Evolutionary conservation across 2,888 invertebrate genomes (phyloP), one percentile per base, ranked within the genome.

Genomic region (Caenorhabditis macrosperma): DNA sequence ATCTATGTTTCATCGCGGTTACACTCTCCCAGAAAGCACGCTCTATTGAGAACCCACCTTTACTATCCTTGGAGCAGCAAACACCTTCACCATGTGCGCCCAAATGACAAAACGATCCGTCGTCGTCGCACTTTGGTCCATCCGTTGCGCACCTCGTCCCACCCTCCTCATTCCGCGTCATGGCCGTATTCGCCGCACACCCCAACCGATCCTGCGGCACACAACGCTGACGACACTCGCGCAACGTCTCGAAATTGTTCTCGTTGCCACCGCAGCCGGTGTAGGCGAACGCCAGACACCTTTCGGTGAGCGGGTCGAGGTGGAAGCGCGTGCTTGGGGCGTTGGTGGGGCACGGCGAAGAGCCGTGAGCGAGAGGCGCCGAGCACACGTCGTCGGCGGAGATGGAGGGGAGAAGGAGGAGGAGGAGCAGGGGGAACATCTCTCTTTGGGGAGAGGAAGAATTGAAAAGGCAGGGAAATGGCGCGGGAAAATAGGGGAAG

Each of bases 241-340:
- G 9, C 28, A 33, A 4, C 9, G 46, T 41, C 10, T 17, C 24
- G 30, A 63, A 63, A 28, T 63, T 71, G 46, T 71, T 71, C 17
- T 28, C 63, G 30, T 71, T 71, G 24, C 71, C 71, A 26, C 63
- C 61, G 17, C 71, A 71, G 30, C 71, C 71, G 9, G 33, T 22
- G 26, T 46, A 71, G 5, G 12, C 6, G 63, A 71, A 71, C 6
- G 71, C 61, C 22, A 63, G 55, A 12, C 71, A 71, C 1, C 71
- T 41, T 33, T 55, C 44, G 33, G 52, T 22, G 1, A 20, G 17
- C 0, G 10, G 9, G 26, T 71, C 71, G 15, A 33, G 28, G 35
- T 35, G 44, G 63, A 41, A 71, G 0, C 60, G 71, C 3, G 38
- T 3, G 38, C 15, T 38, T 9, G 38, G 38, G 6, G 52, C 20